A percentile compares a stretch with the other conserved stretches of the same genome.
Evolutionary conservation across 2,113 vertebrate species (phyloP).

Genomic region (Nothobranchius kuhntae): DNA sequence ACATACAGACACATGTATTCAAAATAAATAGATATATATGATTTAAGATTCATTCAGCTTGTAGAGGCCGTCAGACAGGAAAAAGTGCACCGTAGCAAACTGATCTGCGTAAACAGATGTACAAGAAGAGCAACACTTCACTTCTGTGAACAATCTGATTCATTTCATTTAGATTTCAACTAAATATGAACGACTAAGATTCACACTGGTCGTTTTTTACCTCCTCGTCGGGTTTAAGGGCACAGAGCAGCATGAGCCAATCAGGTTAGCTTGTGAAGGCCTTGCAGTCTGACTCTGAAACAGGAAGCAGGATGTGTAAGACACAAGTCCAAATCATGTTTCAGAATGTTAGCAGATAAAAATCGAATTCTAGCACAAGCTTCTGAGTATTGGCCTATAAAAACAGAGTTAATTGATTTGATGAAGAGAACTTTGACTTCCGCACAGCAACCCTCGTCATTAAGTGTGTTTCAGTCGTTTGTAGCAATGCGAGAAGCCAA

Average conservation of each 20-base stretch:
- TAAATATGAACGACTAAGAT: neutral
- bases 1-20: conserved; percentile 39
- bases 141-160: neutral
- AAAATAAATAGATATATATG: conserved; percentile 37
- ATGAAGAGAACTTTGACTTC: neutral
- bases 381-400: conserved; percentile 3
- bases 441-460: too few relatives aligned
- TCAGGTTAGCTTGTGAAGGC: conserved; percentile 82
- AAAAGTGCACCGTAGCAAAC: conserved; percentile 61
- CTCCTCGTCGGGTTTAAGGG: conserved; percentile 52
- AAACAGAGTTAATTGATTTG: neutral
- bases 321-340: conserved; percentile 29
- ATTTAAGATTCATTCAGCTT: conserved; percentile 68
- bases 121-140: conserved; percentile 27
- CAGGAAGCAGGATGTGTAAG: conserved; percentile 71
- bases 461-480: too few relatives aligned
- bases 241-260: conserved; percentile 69
- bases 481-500: too few relatives aligned
- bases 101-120: conserved; percentile 63
- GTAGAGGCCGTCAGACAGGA: conserved; percentile 53
- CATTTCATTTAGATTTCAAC: too few relatives aligned
- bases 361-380: neutral
- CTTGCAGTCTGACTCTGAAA: conserved; percentile 85
- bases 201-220: conserved; percentile 67
- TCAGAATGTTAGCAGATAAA: neutral